phyloP scores from a whole-genome alignment of 2,113 vertebrate genomes.

The Gyps fulvus region DNA sequence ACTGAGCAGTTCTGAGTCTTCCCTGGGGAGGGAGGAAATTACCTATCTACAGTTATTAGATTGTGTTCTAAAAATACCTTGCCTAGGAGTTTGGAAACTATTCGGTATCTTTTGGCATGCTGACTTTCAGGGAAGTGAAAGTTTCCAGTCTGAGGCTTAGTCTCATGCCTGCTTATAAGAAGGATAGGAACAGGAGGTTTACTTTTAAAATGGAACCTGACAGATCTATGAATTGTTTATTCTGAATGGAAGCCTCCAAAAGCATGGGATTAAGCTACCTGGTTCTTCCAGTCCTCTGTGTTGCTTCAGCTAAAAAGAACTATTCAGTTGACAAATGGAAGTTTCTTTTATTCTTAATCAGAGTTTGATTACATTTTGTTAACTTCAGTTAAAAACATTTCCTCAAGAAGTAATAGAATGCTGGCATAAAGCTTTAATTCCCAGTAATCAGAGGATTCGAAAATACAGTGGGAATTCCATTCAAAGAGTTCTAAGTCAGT shows the following conservation, averaged over 20 bases:
- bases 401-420: background rate
- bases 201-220: background rate
- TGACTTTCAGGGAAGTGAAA: background rate
- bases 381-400: background rate
- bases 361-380: background rate
- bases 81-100: background rate
- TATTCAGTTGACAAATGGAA: background rate
- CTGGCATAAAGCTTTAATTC: background rate
- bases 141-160: background rate
- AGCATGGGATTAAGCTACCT: background rate
- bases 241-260: background rate
- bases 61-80: background rate
- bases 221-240: background rate
- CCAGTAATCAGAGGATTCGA: background rate
- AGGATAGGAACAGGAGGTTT: background rate
- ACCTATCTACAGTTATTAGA: background rate
- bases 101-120: background rate
- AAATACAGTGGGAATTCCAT: background rate
- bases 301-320: background rate
- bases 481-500: background rate
- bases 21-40: background rate
- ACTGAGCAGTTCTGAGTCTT: background rate
- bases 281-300: background rate
- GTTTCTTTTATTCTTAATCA: background rate
- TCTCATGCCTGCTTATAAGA: background rate